These are phyloP conservation scores for Epirrita christyi DNA, from an alignment of 2,888 invertebrate genomes.

Conservation along the genomic window DNA sequence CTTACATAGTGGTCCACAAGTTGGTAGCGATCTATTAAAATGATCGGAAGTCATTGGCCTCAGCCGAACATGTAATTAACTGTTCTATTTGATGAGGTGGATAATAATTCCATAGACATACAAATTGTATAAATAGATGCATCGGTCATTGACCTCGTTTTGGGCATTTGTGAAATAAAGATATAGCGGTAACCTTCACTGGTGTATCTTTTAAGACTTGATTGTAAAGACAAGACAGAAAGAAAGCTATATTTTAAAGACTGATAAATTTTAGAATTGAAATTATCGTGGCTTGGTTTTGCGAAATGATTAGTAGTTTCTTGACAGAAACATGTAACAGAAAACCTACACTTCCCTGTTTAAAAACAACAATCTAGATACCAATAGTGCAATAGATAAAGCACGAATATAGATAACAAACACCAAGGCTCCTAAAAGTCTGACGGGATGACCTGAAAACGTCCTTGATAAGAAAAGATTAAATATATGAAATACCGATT, in stretches of 20 bases:
- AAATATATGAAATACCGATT: slow-evolving; percentile 27
- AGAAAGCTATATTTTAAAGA: too few species aligned
- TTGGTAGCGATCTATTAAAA: slow-evolving; percentile 33
- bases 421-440: slow-evolving; percentile 35
- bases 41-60: slow-evolving; percentile 31
- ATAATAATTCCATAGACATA: slow-evolving; percentile 21
- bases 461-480: slow-evolving; percentile 37
- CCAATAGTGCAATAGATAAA: slow-evolving; percentile 22
- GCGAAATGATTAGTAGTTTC: too few species aligned
- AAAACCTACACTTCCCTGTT: slow-evolving; percentile 3
- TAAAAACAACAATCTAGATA: slow-evolving; percentile 3
- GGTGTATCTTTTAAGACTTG: too few species aligned
- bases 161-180: background rate
- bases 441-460: slow-evolving; percentile 35
- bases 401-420: slow-evolving; percentile 2
- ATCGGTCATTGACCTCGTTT: slow-evolving; percentile 4
- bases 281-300: too few species aligned
- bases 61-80: slow-evolving; percentile 22
- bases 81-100: slow-evolving; percentile 27
- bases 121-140: slow-evolving; percentile 3
- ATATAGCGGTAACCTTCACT: too few species aligned
- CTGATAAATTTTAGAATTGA: too few species aligned
- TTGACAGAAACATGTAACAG: background rate
- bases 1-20: slow-evolving; percentile 9
- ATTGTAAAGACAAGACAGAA: too few species aligned